Percentiles rank a stretch among this genome's conserved stretches.
Evolutionary conservation across 2,113 vertebrate genomes (phyloP).

Genomic region (Lasiurus cinereus): DNA sequence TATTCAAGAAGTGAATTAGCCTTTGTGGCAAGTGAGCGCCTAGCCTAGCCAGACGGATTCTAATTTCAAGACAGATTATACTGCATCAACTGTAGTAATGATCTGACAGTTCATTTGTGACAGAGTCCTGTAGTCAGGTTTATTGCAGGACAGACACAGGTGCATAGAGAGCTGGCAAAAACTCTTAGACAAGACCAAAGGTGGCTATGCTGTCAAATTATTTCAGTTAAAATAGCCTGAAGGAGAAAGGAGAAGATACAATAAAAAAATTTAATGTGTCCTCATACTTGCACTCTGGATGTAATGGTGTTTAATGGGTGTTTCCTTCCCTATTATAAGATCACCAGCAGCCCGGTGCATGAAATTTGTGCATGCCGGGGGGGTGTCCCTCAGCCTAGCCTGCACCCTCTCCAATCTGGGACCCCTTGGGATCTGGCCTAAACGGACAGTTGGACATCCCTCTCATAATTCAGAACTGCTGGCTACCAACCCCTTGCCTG

Average conservation of each 20-base stretch:
- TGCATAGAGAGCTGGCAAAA: constrained; percentile 90
- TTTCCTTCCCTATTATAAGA: constrained; percentile 83
- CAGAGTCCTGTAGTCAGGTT: constrained; percentile 94
- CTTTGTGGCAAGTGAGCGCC: constrained; percentile 90
- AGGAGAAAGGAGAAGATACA: constrained; percentile 89
- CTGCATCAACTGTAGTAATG: constrained; percentile 99
- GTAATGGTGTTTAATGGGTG: constrained; percentile 90
- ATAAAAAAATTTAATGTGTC: constrained; percentile 93
- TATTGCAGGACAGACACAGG: constrained; percentile 95
- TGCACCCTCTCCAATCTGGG: no score
- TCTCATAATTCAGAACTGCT: no score
- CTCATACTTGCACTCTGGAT: constrained; percentile 91
- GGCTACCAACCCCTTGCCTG: no score
- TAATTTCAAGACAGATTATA: constrained; percentile 99
- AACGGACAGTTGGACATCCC: no score
- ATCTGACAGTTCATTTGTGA: constrained; percentile 99
- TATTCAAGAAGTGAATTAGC: constrained; percentile 98
- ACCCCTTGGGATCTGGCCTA: no score
- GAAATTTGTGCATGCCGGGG: no score
- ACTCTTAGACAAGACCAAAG: constrained; percentile 89
- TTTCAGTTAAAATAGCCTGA: constrained; percentile 89
- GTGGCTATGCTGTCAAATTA: constrained; percentile 94
- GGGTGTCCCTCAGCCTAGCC: no score
- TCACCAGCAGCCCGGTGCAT: background rate
- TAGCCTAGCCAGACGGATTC: constrained; percentile 95